Percentiles rank a stretch among this genome's conserved stretches.
Evolutionary conservation across 1,140 invertebrate species (phyloP).

Genomic region (Pogonomyrmex californicus): DNA sequence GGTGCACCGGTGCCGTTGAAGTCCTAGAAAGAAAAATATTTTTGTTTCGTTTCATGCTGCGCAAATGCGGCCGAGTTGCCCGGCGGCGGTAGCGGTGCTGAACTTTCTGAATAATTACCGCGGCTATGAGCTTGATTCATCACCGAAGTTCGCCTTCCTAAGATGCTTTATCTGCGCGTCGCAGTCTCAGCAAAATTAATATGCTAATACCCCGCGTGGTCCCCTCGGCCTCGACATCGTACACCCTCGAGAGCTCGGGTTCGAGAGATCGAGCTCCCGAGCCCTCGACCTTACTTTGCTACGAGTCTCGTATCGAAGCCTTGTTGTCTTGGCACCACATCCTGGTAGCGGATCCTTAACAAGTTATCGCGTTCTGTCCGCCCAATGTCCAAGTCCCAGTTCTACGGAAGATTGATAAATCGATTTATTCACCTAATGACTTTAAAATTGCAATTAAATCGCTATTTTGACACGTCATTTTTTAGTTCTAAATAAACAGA

Average conservation of each 20-base stretch:
- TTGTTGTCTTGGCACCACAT: constrained; percentile 28
- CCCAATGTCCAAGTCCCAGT: constrained; percentile 4
- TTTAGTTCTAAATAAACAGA: background rate
- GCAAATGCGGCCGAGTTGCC: constrained; percentile 71
- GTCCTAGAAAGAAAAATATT: constrained; percentile 84
- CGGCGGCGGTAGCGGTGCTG: constrained; percentile 70
- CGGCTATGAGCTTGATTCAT: constrained; percentile 86
- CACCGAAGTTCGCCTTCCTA: constrained; percentile 86
- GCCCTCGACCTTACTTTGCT: constrained; percentile 55
- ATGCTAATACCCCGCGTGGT: constrained; percentile 84
- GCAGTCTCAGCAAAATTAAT: constrained; percentile 86
- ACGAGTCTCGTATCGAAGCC: constrained; percentile 27
- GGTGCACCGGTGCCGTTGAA: constrained; percentile 53
- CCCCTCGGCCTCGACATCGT: constrained; percentile 77
- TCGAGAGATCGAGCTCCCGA: constrained; percentile 58
- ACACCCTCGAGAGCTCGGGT: constrained; percentile 70
- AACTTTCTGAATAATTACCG: constrained; percentile 86
- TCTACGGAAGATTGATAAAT: constrained; percentile 46
- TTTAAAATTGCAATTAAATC: constrained; percentile 21
- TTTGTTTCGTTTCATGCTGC: constrained; percentile 79
- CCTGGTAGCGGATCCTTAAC: constrained; percentile 37
- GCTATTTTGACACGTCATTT: background rate
- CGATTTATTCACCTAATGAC: constrained; percentile 39
- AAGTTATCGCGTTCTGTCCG: constrained; percentile 26
- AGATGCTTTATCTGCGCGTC: constrained; percentile 87